These are phyloP conservation scores for Buphagus erythrorhynchus DNA, from an alignment of 2,797 vertebrate species.

Conservation along the genomic window DNA sequence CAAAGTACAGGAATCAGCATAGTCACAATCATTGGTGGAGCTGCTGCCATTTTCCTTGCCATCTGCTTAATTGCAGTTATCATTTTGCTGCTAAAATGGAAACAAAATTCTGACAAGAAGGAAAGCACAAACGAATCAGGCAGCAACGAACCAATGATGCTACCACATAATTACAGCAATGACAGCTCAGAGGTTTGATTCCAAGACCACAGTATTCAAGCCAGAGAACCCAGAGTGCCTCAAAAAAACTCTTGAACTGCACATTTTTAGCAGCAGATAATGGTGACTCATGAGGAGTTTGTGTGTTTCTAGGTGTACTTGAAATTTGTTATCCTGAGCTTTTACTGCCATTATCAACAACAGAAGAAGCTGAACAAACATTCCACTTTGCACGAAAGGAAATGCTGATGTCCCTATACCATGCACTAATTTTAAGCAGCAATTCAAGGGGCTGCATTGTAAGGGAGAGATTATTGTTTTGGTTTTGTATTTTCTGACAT, in stretches of 20 bases:
- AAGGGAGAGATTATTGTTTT: neutral
- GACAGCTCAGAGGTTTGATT: slow-evolving; percentile 94
- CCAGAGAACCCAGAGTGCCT: slow-evolving; percentile 79
- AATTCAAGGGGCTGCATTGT: neutral
- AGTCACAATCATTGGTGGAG: slow-evolving; percentile 78
- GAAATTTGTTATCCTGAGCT: slow-evolving; percentile 58
- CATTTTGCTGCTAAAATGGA: slow-evolving; percentile 75
- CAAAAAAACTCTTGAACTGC: slow-evolving; percentile 62
- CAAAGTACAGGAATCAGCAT: slow-evolving; percentile 60
- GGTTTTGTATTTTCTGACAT: neutral
- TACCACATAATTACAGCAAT: slow-evolving; percentile 47
- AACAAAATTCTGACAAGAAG: slow-evolving; percentile 67
- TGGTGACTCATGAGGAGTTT: slow-evolving; percentile 27
- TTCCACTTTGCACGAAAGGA: neutral
- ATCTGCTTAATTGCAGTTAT: slow-evolving; percentile 76
- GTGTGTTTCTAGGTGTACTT: slow-evolving; percentile 69
- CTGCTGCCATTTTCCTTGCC: slow-evolving; percentile 80
- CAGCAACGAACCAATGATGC: slow-evolving; percentile 86
- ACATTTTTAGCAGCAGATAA: slow-evolving; percentile 51
- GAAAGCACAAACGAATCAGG: slow-evolving; percentile 69
- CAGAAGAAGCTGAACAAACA: neutral
- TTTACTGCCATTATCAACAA: neutral
- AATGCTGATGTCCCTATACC: neutral
- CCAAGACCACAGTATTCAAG: neutral
- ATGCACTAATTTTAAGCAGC: slow-evolving; percentile 43